Conservation (phyloP, 2,797 vertebrate species). For the Enteromius viviparus region DNA sequence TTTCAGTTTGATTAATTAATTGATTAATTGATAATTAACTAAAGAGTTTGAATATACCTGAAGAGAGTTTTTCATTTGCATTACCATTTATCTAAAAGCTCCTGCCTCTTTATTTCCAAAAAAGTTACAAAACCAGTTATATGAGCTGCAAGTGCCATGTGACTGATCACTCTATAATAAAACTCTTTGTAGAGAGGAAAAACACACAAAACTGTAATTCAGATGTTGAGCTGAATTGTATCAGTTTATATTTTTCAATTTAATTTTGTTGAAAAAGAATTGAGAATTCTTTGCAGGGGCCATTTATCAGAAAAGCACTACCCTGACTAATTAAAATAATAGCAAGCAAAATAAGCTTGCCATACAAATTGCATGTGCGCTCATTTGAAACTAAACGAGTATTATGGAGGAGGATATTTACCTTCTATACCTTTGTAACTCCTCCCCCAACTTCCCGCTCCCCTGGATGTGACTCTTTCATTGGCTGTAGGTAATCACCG, state of each 20-base stretch:
- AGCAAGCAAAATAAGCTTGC: too few species aligned
- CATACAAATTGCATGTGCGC: too few species aligned
- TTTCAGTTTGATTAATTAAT: background rate
- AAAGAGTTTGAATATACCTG: background rate
- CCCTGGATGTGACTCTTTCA: too few species aligned
- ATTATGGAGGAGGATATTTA: too few species aligned
- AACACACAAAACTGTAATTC: background rate
- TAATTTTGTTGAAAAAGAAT: background rate
- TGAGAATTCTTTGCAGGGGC: background rate
- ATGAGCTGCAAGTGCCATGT: background rate
- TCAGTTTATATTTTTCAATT: background rate
- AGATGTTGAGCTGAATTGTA: too few species aligned
- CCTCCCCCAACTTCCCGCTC: too few species aligned
- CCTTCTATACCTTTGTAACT: too few species aligned
- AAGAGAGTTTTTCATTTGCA: background rate
- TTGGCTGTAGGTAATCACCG: too few species aligned
- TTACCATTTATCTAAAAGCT: background rate
- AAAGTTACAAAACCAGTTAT: background rate
- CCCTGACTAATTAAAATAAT: background rate
- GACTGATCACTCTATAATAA: background rate
- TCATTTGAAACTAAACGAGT: too few species aligned
- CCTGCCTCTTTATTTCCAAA: background rate
- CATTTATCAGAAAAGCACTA: background rate
- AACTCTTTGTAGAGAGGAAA: background rate
- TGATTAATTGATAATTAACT: background rate